Evolutionary conservation across 2,797 vertebrate genomes (phyloP).

Genomic region (Typhlichthys eigenmanni): DNA sequence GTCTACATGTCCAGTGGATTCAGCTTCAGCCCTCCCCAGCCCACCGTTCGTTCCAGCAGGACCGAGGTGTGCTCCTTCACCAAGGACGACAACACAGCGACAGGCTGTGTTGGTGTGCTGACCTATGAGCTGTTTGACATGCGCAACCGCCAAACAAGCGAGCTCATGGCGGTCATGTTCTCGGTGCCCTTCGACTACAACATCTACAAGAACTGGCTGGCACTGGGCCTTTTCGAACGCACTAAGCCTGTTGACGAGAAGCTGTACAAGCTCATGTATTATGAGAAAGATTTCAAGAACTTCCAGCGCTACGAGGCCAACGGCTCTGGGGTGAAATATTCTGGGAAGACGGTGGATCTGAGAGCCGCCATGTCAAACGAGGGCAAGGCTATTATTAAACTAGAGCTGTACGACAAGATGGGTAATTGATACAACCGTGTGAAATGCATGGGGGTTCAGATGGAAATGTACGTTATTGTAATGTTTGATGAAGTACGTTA

Average conservation of each 20-base stretch:
- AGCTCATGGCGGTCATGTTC: conserved; percentile 68
- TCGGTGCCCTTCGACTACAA: conserved; percentile 71
- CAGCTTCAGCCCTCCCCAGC: conserved; percentile 56
- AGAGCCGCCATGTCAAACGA: conserved; percentile 64
- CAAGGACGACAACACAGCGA: conserved; percentile 69
- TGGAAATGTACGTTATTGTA: not conserved
- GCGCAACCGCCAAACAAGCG: not conserved
- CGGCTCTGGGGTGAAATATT: conserved; percentile 43
- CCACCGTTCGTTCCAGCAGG: conserved; percentile 49
- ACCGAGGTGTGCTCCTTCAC: conserved; percentile 69
- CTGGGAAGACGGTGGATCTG: conserved; percentile 31
- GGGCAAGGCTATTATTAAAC: conserved; percentile 61
- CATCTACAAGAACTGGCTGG: conserved; percentile 70
- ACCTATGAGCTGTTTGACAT: conserved; percentile 68
- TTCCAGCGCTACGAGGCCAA: conserved; percentile 49
- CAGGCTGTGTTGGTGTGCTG: conserved; percentile 59
- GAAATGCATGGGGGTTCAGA: not conserved
- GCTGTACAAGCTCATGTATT: conserved; percentile 65
- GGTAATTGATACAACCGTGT: conserved; percentile 1
- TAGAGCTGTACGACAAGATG: conserved; percentile 63
- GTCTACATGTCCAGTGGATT: conserved; percentile 64
- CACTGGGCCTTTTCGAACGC: conserved; percentile 52
- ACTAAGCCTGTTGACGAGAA: conserved; percentile 7
- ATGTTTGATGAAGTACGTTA: not conserved
- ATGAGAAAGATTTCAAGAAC: conserved; percentile 19